A percentile compares a stretch with the other conserved stretches of the same genome.
phyloP scores from a whole-genome alignment of 2,797 vertebrate genomes.

The Danio jaintianensis region DNA sequence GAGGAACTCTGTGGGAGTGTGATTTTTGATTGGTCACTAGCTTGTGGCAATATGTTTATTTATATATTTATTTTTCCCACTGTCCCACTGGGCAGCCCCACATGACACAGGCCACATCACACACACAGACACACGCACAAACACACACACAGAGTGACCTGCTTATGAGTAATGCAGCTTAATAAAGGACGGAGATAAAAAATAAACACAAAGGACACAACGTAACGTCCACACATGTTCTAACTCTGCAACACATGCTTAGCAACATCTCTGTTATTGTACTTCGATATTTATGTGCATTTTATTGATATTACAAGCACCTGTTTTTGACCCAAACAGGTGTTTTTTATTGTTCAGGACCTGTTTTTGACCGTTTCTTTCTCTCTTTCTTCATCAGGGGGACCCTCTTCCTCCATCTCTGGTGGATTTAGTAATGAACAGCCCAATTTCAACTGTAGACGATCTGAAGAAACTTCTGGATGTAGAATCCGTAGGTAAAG shows the following conservation, averaged over 20 bases:
- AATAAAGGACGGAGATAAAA: constrained; percentile 37
- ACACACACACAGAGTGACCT: constrained; percentile 30
- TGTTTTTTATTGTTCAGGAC: not conserved
- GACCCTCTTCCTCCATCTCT: constrained; percentile 89
- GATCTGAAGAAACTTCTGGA: constrained; percentile 89
- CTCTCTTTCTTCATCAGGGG: constrained; percentile 75
- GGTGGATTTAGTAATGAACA: constrained; percentile 87
- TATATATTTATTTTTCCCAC: constrained; percentile 44
- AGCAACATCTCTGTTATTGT: not conserved
- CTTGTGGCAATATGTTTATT: constrained; percentile 6
- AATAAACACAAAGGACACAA: constrained; percentile 12
- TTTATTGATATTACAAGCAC: not conserved
- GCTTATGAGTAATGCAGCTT: constrained; percentile 41
- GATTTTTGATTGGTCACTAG: constrained; percentile 32
- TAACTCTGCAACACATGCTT: not conserved
- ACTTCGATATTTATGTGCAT: no score
- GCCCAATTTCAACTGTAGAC: constrained; percentile 86
- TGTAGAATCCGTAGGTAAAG: constrained; percentile 89
- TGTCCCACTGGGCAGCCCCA: constrained; percentile 32
- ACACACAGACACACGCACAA: constrained; percentile 2
- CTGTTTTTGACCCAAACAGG: not conserved
- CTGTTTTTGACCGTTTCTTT: constrained; percentile 2
- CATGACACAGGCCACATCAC: constrained; percentile 43
- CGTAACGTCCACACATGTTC: not conserved
- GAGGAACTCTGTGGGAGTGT: not conserved